Percentiles rank a stretch among this genome's conserved stretches.
Conservation (phyloP, 2,113 vertebrate species). For the Parotia lawesii region DNA sequence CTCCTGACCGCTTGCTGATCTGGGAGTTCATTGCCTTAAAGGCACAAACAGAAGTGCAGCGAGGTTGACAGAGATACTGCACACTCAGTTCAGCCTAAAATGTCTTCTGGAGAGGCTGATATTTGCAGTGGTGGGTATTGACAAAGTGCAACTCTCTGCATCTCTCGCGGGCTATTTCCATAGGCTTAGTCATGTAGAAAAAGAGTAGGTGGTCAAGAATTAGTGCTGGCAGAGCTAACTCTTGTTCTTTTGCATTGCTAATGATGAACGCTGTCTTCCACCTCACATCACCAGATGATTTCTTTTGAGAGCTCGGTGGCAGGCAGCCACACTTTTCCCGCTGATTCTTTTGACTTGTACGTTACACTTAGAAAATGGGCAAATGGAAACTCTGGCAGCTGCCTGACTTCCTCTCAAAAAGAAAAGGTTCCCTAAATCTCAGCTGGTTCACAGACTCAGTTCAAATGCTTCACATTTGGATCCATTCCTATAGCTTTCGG, state of each 20-base stretch:
- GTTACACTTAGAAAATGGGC: conserved; percentile 54
- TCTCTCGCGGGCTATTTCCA: not conserved
- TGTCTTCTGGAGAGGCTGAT: not conserved
- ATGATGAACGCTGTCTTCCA: conserved; percentile 43
- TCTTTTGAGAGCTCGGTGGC: conserved; percentile 57
- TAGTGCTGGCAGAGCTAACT: conserved; percentile 34
- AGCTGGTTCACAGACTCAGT: conserved; percentile 45
- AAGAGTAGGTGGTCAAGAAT: conserved; percentile 52
- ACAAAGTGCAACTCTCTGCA: not conserved
- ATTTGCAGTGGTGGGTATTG: not conserved
- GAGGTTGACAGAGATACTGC: not conserved
- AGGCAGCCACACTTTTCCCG: conserved; percentile 48
- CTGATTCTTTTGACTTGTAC: conserved; percentile 61
- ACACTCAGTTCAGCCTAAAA: not conserved
- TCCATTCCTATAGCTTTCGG: conserved; percentile 50
- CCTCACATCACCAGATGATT: conserved; percentile 58
- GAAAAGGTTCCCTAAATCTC: conserved; percentile 56
- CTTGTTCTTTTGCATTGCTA: conserved; percentile 54
- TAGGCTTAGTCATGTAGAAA: conserved; percentile 59
- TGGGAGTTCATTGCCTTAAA: conserved; percentile 15
- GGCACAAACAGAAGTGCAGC: not conserved
- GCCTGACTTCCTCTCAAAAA: conserved; percentile 58
- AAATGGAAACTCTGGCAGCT: conserved; percentile 65
- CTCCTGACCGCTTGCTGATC: not conserved
- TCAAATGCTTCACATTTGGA: conserved; percentile 60